Conservation (phyloP, 2,797 vertebrate species). For the Rhincodon typus region DNA sequence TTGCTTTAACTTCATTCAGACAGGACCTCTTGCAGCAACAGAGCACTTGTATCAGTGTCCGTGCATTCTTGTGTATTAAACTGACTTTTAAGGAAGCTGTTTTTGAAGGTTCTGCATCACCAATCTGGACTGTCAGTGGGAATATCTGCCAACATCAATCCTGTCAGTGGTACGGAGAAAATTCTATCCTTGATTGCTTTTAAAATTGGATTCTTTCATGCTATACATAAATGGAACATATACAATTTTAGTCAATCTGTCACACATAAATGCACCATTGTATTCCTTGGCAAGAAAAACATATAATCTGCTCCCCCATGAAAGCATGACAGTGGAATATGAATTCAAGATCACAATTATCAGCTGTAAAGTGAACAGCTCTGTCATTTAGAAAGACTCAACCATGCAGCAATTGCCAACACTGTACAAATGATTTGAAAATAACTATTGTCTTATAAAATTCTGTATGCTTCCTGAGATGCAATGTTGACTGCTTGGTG, state of each 20-base stretch:
- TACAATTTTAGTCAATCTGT: background rate
- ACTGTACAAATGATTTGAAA: background rate
- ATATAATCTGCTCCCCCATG: too few species aligned
- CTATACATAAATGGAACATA: background rate
- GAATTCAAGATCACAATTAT: background rate
- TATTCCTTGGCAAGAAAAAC: background rate
- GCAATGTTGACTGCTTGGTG: background rate
- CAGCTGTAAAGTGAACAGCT: background rate
- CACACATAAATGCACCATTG: background rate
- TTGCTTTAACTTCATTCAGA: background rate
- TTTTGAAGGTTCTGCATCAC: background rate
- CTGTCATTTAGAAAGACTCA: background rate
- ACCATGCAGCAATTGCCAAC: background rate
- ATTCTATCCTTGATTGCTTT: background rate
- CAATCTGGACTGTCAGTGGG: background rate
- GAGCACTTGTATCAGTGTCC: background rate
- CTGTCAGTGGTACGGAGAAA: background rate
- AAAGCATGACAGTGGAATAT: background rate
- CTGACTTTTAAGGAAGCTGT: background rate
- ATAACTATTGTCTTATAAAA: background rate
- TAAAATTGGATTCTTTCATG: background rate
- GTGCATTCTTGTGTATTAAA: background rate
- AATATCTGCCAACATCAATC: background rate
- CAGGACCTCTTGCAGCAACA: background rate
- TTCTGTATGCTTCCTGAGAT: background rate